Percentiles rank a stretch among this genome's conserved stretches.
These are phyloP conservation scores for Metellina segmentata DNA, from an alignment of 2,888 invertebrate species.

Conservation along the genomic window DNA sequence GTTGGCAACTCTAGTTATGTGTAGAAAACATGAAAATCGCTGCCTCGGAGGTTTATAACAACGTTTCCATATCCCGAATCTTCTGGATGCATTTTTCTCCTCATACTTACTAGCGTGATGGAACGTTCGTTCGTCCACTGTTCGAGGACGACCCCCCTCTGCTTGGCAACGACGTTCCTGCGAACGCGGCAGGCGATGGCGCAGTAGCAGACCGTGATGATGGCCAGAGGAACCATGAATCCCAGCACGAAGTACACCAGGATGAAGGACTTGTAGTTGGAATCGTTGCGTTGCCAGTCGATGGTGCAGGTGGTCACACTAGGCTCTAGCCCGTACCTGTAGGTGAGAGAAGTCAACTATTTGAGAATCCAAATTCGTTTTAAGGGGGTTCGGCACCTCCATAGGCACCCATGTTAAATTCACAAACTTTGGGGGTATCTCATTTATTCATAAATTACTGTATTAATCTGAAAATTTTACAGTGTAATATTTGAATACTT, in stretches of 20 bases:
- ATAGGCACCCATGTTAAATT: no score
- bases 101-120: constrained; percentile 75
- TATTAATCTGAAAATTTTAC: no score
- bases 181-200: constrained; percentile 56
- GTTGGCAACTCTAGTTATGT: no score
- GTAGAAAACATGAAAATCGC: no score
- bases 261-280: constrained; percentile 79
- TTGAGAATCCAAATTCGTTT: no score
- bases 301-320: constrained; percentile 79
- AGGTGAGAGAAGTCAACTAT: not conserved
- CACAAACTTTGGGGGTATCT: no score
- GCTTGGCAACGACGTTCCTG: constrained; percentile 78
- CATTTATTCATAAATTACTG: no score
- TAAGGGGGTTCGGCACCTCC: no score
- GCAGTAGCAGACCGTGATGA: constrained; percentile 73
- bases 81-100: no score
- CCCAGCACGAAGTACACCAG: constrained; percentile 78
- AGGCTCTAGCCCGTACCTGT: constrained; percentile 79
- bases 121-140: constrained; percentile 78
- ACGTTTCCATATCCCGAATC: no score
- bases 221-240: constrained; percentile 78
- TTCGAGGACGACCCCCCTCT: constrained; percentile 63
- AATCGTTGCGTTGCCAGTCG: constrained; percentile 79
- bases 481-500: no score
- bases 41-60: no score